These are phyloP conservation scores for Pongo abelii DNA, from an alignment of 2,113 vertebrate genomes.

Conservation along the genomic window DNA sequence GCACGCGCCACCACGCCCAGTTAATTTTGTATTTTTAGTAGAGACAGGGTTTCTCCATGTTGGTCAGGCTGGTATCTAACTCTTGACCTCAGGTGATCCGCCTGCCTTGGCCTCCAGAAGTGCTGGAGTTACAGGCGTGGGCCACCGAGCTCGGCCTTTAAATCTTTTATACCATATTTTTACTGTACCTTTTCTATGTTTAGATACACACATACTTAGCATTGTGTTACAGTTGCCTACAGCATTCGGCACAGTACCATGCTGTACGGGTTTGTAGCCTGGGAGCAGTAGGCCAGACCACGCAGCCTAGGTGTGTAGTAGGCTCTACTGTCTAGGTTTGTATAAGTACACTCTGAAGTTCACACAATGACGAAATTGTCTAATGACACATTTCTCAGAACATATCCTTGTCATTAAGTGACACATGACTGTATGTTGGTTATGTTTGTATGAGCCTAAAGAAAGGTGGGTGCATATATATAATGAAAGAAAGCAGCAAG, in stretches of 20 bases:
- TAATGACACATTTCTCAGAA: background rate
- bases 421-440: background rate
- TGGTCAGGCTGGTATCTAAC: too few species aligned
- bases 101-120: too few species aligned
- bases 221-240: background rate
- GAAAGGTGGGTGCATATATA: background rate
- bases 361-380: background rate
- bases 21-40: too few species aligned
- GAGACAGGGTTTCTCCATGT: too few species aligned
- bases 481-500: background rate
- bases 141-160: background rate
- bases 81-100: too few species aligned
- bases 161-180: background rate
- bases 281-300: background rate
- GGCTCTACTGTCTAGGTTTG: background rate
- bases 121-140: too few species aligned
- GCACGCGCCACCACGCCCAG: too few species aligned
- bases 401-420: background rate
- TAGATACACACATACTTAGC: background rate
- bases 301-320: background rate
- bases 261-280: background rate
- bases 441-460: background rate
- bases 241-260: background rate
- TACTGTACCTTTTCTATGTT: background rate
- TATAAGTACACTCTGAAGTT: background rate